A percentile compares a stretch with the other conserved stretches of the same genome.
phyloP scores from a whole-genome alignment of 2,888 invertebrate genomes.

The Lysandra coridon region DNA sequence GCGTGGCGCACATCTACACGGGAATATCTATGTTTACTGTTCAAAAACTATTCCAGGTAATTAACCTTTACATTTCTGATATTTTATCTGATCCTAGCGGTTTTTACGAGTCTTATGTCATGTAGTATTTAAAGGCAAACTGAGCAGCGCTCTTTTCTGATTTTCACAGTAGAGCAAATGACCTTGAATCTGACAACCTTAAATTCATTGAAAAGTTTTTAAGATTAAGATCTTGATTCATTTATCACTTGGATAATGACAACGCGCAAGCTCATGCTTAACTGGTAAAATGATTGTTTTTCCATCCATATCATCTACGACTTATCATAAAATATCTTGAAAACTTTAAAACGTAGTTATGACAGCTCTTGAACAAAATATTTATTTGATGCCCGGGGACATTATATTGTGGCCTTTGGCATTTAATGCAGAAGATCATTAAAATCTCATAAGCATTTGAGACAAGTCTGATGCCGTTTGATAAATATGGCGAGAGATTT shows the following conservation, averaged over 20 bases:
- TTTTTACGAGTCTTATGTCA: too few relatives aligned
- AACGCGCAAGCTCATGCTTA: not conserved
- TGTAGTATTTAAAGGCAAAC: too few relatives aligned
- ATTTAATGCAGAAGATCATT: not conserved
- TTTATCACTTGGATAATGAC: conserved; percentile 3
- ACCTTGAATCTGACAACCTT: too few relatives aligned
- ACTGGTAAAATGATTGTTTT: not conserved
- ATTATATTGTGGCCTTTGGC: not conserved
- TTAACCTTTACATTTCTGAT: conserved; percentile 7
- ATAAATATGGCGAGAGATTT: not conserved
- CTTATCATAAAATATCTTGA: not conserved
- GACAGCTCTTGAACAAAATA: not conserved
- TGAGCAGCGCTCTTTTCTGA: too few relatives aligned
- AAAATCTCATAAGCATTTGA: conserved; percentile 1
- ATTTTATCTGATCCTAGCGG: too few relatives aligned
- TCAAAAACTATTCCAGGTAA: conserved; percentile 82
- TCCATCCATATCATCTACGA: not conserved
- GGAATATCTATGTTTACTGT: conserved; percentile 82
- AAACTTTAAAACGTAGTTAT: not conserved
- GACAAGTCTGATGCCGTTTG: not conserved
- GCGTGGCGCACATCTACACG: conserved; percentile 80
- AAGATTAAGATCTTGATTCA: not conserved
- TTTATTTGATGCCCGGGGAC: not conserved
- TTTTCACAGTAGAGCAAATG: too few relatives aligned
- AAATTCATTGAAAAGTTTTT: too few relatives aligned